Percentiles rank a stretch among this genome's conserved stretches.
These are phyloP conservation scores for Platycnemis pennipes DNA, from an alignment of 2,888 invertebrate genomes.

Conservation along the genomic window DNA sequence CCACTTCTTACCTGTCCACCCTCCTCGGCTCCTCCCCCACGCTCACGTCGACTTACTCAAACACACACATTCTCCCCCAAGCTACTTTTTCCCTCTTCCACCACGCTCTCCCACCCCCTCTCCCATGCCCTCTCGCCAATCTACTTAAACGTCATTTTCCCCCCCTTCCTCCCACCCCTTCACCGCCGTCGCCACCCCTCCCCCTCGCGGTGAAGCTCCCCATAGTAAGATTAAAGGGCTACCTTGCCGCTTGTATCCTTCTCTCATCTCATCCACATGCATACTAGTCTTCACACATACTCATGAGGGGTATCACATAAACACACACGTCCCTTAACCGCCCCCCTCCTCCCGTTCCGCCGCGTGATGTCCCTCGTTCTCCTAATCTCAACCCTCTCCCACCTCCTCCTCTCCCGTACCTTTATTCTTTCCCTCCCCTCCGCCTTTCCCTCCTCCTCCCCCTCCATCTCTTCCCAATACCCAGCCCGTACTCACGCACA, in stretches of 20 bases:
- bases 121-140: no score
- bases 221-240: constrained; percentile 63
- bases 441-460: not conserved
- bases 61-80: not conserved
- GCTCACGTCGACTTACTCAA: not conserved
- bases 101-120: not conserved
- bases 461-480: not conserved
- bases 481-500: not conserved
- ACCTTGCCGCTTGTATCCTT: not conserved
- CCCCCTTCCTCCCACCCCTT: no score
- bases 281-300: constrained; percentile 53
- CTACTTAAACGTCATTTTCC: not conserved
- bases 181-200: not conserved
- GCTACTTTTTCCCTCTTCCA: not conserved
- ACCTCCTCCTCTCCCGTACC: not conserved
- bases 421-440: not conserved
- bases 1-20: no score
- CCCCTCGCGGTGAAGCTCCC: not conserved
- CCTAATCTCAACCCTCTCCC: constrained; percentile 35
- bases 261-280: constrained; percentile 40
- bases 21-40: not conserved
- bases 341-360: not conserved
- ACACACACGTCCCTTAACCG: not conserved
- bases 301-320: not conserved
- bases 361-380: not conserved